These are phyloP conservation scores for Echinometra lucunter DNA, from an alignment of 53 echinoderm and acorn worm genomes.

Conservation along the genomic window DNA sequence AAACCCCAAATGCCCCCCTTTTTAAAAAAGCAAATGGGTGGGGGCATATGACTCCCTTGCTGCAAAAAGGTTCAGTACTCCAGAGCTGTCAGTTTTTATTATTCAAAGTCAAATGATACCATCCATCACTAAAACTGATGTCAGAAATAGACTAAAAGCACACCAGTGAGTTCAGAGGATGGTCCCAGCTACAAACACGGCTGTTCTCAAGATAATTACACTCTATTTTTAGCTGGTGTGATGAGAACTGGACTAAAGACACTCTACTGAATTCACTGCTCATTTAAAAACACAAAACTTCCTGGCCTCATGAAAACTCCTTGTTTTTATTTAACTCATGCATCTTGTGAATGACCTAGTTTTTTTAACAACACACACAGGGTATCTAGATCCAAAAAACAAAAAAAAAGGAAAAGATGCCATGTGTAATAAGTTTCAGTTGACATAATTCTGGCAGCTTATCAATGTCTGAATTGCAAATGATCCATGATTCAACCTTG, in stretches of 20 bases:
- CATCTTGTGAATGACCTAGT: conserved; percentile 1
- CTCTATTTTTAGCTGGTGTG: conserved; percentile 2
- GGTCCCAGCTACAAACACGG: neutral
- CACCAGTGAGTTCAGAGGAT: neutral
- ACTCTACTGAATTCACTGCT: neutral
- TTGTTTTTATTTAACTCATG: neutral
- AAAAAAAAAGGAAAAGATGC: neutral
- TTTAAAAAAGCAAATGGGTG: neutral
- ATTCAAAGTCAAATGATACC: neutral
- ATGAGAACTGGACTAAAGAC: neutral
- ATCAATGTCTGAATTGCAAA: neutral
- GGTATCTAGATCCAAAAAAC: neutral
- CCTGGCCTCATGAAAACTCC: neutral
- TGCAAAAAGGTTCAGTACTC: neutral
- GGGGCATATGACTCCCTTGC: neutral
- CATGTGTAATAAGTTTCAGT: neutral
- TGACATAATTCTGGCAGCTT: neutral
- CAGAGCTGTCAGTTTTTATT: neutral
- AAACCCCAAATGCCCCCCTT: neutral
- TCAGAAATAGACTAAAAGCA: neutral
- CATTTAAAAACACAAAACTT: neutral
- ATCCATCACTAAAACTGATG: neutral
- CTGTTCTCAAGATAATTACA: neutral
- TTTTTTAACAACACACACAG: neutral
- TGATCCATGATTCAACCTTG: neutral